phyloP scores from a whole-genome alignment of 1,140 invertebrate species.

The Formica selysi region DNA sequence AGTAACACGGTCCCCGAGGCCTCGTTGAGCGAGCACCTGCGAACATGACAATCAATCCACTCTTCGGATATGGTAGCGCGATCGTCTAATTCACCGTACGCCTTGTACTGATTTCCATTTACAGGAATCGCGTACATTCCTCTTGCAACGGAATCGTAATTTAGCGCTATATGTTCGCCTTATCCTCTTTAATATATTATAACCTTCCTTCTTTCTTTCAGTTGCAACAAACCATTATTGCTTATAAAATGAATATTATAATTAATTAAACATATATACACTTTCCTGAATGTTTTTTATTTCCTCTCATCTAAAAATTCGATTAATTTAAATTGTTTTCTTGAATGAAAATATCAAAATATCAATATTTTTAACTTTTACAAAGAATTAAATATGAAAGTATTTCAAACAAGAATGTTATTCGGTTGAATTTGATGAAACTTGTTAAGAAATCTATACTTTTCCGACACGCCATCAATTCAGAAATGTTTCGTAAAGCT shows the following conservation, averaged over 20 bases:
- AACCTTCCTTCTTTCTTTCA: conserved; percentile 24
- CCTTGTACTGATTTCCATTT: conserved; percentile 77
- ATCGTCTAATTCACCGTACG: conserved; percentile 48
- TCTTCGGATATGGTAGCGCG: conserved; percentile 52
- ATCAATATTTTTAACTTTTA: background rate
- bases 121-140: conserved; percentile 65
- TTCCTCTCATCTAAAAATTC: background rate
- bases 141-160: conserved; percentile 24
- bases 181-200: conserved; percentile 31
- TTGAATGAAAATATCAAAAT: background rate
- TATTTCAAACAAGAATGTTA: background rate
- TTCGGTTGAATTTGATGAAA: background rate
- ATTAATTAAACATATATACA: background rate
- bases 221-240: conserved; percentile 5
- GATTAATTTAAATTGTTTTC: background rate
- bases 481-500: background rate
- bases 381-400: background rate
- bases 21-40: conserved; percentile 66
- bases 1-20: conserved; percentile 38
- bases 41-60: conserved; percentile 62
- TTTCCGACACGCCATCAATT: background rate
- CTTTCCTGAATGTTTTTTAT: background rate
- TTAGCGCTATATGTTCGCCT: conserved; percentile 19
- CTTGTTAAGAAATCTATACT: background rate
- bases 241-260: background rate